These are phyloP conservation scores for Pipistrellus pipistrellus DNA, from an alignment of 2,797 vertebrate species.

Conservation along the genomic window DNA sequence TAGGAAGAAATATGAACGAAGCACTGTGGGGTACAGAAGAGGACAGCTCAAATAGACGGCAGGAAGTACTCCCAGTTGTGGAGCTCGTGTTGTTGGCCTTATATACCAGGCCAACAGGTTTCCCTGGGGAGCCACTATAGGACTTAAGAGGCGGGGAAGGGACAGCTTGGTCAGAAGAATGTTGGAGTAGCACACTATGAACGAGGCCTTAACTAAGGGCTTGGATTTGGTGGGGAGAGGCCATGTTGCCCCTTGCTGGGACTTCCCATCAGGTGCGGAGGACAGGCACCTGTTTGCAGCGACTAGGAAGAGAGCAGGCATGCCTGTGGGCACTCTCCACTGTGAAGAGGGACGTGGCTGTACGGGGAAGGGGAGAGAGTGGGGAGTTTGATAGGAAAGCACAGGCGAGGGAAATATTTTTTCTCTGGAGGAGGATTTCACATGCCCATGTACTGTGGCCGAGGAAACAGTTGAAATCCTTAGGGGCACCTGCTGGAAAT, in stretches of 20 bases:
- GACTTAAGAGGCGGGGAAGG: not conserved
- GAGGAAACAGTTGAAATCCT: conserved; percentile 37
- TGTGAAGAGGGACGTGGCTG: not conserved
- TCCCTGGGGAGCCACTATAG: not conserved
- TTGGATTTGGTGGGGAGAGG: not conserved
- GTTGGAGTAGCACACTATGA: not conserved
- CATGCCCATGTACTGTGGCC: not conserved
- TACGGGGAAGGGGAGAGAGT: not conserved
- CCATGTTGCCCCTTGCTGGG: not conserved
- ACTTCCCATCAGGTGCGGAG: not conserved
- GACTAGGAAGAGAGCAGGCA: not conserved
- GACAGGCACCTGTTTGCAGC: not conserved
- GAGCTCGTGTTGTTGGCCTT: not conserved
- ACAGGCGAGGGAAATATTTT: not conserved
- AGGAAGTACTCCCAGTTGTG: not conserved
- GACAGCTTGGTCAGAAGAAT: not conserved
- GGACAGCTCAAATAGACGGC: not conserved
- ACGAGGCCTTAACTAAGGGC: not conserved
- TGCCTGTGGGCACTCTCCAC: not conserved
- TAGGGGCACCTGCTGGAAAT: conserved; percentile 35
- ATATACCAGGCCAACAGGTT: not conserved
- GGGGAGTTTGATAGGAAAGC: not conserved
- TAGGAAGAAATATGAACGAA: not conserved
- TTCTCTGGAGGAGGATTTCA: not conserved
- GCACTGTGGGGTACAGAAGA: not conserved